Evolutionary conservation across 2,888 invertebrate genomes (phyloP).

Genomic region (Cataglyphis altisquamis): DNA sequence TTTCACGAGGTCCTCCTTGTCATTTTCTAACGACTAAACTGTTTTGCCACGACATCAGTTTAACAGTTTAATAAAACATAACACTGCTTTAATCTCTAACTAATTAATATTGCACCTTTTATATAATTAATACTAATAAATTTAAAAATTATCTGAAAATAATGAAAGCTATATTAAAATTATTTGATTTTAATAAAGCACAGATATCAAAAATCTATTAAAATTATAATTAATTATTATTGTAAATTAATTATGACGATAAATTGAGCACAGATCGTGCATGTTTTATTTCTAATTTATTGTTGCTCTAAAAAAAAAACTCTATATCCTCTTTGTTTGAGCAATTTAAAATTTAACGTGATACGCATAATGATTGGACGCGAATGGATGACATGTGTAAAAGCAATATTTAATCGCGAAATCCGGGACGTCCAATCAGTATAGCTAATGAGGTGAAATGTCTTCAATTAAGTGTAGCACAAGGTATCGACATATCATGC

Average conservation of each 20-base stretch:
- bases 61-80: not conserved
- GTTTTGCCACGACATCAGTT: slow-evolving; percentile 42
- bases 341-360: not conserved
- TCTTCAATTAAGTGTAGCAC: slow-evolving; percentile 50
- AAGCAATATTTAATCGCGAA: slow-evolving; percentile 41
- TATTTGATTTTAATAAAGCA: not conserved
- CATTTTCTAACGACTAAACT: slow-evolving; percentile 68
- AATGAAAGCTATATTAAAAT: not conserved
- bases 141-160: slow-evolving; percentile 7
- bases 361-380: slow-evolving; percentile 2
- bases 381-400: not conserved
- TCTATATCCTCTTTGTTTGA: not conserved
- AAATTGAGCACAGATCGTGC: not conserved
- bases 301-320: not conserved
- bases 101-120: not conserved
- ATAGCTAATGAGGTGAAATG: slow-evolving; percentile 51
- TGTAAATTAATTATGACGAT: not conserved
- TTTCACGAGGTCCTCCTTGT: slow-evolving; percentile 63
- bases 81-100: slow-evolving; percentile 6
- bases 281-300: not conserved
- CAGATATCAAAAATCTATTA: not conserved
- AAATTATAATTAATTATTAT: not conserved
- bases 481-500: slow-evolving; percentile 37
- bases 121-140: not conserved
- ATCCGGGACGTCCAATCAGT: slow-evolving; percentile 49